These are phyloP conservation scores for Lethenteron camtschaticum DNA, from an alignment of 2,113 vertebrate genomes.

Conservation along the genomic window DNA sequence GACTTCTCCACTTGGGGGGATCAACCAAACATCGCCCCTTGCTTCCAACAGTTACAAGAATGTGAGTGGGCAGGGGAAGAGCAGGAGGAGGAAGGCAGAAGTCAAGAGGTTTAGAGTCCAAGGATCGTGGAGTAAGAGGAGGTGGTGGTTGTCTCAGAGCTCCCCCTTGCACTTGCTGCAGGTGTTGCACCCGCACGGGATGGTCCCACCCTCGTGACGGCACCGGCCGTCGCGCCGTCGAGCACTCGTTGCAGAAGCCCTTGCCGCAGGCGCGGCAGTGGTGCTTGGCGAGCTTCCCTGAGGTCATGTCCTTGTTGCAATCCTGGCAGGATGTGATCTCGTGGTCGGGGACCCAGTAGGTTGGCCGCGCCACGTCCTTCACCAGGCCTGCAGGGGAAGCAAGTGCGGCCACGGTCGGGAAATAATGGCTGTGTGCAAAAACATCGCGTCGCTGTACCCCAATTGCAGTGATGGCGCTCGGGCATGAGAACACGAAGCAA, in stretches of 20 bases:
- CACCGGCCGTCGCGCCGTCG: conserved; percentile 53
- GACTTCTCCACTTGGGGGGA: too few relatives aligned
- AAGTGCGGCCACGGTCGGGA: too few relatives aligned
- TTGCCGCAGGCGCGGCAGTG: conserved; percentile 92
- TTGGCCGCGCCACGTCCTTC: conserved; percentile 74
- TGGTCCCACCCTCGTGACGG: conserved; percentile 94
- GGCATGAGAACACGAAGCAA: too few relatives aligned
- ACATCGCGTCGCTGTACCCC: too few relatives aligned
- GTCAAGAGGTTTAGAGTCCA: too few relatives aligned
- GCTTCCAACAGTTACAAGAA: too few relatives aligned
- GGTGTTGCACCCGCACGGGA: conserved; percentile 64
- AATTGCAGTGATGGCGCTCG: too few relatives aligned
- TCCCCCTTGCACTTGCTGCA: conserved; percentile 85
- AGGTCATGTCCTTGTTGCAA: conserved; percentile 62
- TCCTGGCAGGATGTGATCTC: conserved; percentile 65
- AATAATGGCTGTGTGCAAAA: too few relatives aligned
- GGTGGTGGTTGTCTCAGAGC: conserved; percentile 31
- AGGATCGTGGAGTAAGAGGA: too few relatives aligned
- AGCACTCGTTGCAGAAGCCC: conserved; percentile 81
- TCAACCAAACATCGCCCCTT: too few relatives aligned
- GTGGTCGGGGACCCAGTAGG: conserved; percentile 94
- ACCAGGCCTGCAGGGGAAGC: conserved; percentile 37
- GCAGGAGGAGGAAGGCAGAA: too few relatives aligned
- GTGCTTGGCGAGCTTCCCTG: conserved; percentile 71
- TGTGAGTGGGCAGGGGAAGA: too few relatives aligned